phyloP scores from a whole-genome alignment of 2,888 invertebrate species.

The Trissolcus brochymenae region DNA sequence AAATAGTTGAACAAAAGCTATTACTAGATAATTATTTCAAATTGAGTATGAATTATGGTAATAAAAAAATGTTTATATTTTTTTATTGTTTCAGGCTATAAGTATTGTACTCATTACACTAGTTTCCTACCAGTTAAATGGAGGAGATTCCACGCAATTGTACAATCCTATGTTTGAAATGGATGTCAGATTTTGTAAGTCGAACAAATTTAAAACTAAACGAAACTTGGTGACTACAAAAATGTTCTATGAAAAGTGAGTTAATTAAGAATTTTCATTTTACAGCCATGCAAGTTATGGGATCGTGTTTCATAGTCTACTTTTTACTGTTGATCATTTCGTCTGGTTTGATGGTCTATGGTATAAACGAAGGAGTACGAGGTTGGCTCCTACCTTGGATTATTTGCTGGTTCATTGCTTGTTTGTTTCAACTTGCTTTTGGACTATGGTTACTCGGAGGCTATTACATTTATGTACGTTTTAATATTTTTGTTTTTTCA shows the following conservation, averaged over 20 bases:
- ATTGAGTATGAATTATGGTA: too few species aligned
- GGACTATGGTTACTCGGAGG: slow-evolving; percentile 91
- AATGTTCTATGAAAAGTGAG: not conserved
- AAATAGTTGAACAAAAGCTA: too few species aligned
- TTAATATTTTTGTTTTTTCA: not conserved
- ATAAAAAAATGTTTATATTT: too few species aligned
- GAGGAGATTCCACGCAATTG: slow-evolving; percentile 93
- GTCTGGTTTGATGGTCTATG: slow-evolving; percentile 81
- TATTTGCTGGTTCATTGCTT: slow-evolving; percentile 81
- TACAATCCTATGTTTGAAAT: slow-evolving; percentile 94
- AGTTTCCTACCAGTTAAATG: slow-evolving; percentile 86
- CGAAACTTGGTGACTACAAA: too few species aligned
- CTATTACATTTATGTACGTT: slow-evolving; percentile 93
- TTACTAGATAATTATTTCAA: too few species aligned
- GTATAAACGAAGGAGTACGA: slow-evolving; percentile 83
- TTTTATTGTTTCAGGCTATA: slow-evolving; percentile 80
- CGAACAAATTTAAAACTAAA: too few species aligned
- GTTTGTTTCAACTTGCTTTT: slow-evolving; percentile 86
- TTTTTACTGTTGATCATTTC: slow-evolving; percentile 79
- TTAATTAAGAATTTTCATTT: slow-evolving; percentile 6
- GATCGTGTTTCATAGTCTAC: slow-evolving; percentile 81
- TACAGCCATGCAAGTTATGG: slow-evolving; percentile 85
- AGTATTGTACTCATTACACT: slow-evolving; percentile 86
- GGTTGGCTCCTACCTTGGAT: slow-evolving; percentile 91
- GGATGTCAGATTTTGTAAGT: slow-evolving; percentile 85